phyloP scores from a whole-genome alignment of 2,888 invertebrate genomes.

The Hypolimnas misippus region DNA sequence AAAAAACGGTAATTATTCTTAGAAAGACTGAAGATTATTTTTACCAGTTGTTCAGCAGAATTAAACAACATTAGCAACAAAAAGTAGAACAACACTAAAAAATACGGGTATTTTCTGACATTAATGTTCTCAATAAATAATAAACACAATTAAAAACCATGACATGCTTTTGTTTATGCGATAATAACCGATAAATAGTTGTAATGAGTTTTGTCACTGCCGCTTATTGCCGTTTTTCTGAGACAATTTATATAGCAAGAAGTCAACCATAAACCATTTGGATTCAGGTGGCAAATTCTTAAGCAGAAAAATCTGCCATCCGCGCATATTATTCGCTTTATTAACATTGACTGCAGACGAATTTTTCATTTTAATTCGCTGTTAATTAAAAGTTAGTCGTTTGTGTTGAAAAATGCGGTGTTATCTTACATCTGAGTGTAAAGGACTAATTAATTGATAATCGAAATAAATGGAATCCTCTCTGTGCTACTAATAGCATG shows the following conservation, averaged over 20 bases:
- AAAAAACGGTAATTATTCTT: too few species aligned
- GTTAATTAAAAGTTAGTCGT: conserved; percentile 63
- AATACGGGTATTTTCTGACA: conserved; percentile 1
- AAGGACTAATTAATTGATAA: conserved; percentile 79
- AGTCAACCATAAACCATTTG: conserved; percentile 9
- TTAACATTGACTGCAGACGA: conserved; percentile 60
- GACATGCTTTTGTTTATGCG: conserved; percentile 11
- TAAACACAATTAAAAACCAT: conserved; percentile 13
- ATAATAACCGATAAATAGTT: conserved; percentile 15
- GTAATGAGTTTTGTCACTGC: conserved; percentile 16
- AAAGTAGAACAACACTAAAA: background rate
- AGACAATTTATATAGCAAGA: conserved; percentile 11
- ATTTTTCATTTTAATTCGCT: conserved; percentile 74
- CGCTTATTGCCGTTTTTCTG: conserved; percentile 2
- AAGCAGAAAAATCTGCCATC: conserved; percentile 58
- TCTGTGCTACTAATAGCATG: conserved; percentile 63
- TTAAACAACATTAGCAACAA: background rate
- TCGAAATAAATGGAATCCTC: conserved; percentile 66
- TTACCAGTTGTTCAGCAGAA: background rate
- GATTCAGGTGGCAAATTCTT: conserved; percentile 63
- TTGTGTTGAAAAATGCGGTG: conserved; percentile 56
- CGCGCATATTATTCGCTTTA: conserved; percentile 56
- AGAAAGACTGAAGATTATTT: background rate
- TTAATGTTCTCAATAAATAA: conserved; percentile 12
- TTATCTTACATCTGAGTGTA: conserved; percentile 73